phyloP scores from a whole-genome alignment of 2,888 invertebrate genomes.

The Acrocyrtus sp. region DNA sequence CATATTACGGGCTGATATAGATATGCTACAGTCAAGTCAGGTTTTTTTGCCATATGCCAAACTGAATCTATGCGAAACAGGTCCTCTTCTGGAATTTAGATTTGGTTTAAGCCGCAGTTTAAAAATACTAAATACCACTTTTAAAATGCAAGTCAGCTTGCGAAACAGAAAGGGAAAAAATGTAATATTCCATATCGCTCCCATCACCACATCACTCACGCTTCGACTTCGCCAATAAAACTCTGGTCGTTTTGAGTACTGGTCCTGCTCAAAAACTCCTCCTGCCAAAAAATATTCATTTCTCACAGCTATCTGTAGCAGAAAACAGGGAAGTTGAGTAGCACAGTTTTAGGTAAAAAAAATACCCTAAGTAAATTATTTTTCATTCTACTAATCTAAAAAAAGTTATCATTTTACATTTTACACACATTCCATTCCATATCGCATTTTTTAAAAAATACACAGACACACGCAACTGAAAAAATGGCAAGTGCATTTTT shows the following conservation, averaged over 20 bases:
- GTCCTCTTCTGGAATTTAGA: neutral
- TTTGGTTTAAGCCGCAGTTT: too few relatives aligned
- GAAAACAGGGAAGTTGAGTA: neutral
- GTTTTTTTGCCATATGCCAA: too few relatives aligned
- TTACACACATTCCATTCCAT: neutral
- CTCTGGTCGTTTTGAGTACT: neutral
- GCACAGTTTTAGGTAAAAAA: too few relatives aligned
- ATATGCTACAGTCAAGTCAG: too few relatives aligned
- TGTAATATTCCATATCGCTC: neutral
- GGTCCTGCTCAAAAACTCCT: neutral
- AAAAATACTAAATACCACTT: neutral
- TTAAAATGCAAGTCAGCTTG: neutral
- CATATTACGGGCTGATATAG: too few relatives aligned
- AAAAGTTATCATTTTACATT: neutral
- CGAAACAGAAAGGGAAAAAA: too few relatives aligned
- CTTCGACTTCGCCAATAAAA: neutral
- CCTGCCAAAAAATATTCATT: neutral
- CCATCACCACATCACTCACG: neutral
- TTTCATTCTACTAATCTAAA: too few relatives aligned
- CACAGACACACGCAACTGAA: neutral
- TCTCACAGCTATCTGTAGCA: too few relatives aligned
- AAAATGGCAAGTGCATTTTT: neutral
- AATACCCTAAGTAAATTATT: too few relatives aligned
- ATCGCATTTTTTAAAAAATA: too few relatives aligned
- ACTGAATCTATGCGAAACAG: neutral